Percentiles rank a stretch among this genome's conserved stretches.
These are phyloP conservation scores for Eupithecia insigniata DNA, from an alignment of 2,888 invertebrate species.

Conservation along the genomic window DNA sequence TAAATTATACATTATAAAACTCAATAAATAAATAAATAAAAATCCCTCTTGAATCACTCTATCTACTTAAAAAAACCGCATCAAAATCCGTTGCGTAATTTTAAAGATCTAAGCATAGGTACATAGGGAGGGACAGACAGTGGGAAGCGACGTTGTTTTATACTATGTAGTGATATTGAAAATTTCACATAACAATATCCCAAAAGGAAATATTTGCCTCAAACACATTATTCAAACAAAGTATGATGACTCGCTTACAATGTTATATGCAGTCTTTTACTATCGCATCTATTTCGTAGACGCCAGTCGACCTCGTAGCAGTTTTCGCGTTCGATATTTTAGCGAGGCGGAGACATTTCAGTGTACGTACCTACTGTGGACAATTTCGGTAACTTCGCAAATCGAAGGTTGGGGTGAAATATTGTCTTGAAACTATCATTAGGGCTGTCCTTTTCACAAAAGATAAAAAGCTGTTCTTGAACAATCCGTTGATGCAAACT, in stretches of 20 bases:
- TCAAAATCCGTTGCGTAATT: too few species aligned
- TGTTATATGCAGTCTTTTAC: not conserved
- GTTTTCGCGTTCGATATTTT: conserved; percentile 8
- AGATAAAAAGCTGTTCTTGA: not conserved
- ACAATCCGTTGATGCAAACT: not conserved
- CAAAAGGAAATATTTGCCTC: not conserved
- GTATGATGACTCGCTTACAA: not conserved
- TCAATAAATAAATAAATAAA: too few species aligned
- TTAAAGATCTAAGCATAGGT: too few species aligned
- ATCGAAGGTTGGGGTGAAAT: not conserved
- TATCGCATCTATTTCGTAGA: conserved; percentile 1
- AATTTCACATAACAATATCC: too few species aligned
- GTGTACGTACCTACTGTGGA: not conserved
- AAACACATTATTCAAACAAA: not conserved
- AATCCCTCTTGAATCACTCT: too few species aligned
- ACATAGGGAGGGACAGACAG: too few species aligned
- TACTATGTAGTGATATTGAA: too few species aligned
- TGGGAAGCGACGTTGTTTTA: too few species aligned
- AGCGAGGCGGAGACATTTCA: not conserved
- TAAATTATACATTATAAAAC: too few species aligned
- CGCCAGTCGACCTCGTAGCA: not conserved
- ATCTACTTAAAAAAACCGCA: too few species aligned
- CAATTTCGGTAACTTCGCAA: not conserved
- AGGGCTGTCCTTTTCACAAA: not conserved
- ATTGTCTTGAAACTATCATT: not conserved